phyloP scores from a whole-genome alignment of 2,113 vertebrate species.

The Oophaga pumilio region DNA sequence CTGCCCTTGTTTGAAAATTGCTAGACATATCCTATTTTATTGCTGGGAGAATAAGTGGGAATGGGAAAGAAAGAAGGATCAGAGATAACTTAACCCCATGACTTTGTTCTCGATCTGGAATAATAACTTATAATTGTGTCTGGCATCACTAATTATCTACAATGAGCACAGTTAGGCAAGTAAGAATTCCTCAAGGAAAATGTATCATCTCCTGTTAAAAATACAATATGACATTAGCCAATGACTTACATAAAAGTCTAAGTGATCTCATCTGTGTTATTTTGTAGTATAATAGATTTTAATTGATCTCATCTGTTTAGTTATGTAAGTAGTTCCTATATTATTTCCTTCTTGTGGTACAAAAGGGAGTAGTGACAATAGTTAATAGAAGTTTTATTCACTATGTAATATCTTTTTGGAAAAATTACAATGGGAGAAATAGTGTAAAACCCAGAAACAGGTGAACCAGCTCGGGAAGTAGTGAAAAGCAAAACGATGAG shows the following conservation, averaged over 20 bases:
- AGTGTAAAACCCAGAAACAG: too few relatives aligned
- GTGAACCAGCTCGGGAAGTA: too few relatives aligned
- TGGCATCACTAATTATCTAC: neutral
- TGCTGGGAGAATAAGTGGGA: neutral
- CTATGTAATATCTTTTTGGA: neutral
- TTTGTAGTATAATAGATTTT: neutral
- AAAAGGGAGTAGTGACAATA: neutral
- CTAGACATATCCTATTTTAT: neutral
- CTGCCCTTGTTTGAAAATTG: neutral
- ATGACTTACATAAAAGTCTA: slow-evolving; percentile 8
- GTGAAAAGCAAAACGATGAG: too few relatives aligned
- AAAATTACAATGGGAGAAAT: too few relatives aligned
- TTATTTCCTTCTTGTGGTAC: neutral
- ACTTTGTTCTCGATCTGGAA: neutral
- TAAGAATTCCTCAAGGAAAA: slow-evolving; percentile 8
- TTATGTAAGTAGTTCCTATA: neutral
- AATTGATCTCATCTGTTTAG: slow-evolving; percentile 30
- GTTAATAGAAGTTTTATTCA: neutral
- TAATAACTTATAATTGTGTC: neutral
- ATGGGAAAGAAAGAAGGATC: neutral
- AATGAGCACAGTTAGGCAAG: neutral
- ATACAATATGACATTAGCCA: neutral
- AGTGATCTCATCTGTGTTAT: slow-evolving; percentile 32
- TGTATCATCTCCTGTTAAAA: neutral
- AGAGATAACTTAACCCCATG: neutral